A percentile compares a stretch with the other conserved stretches of the same genome.
phyloP scores from a whole-genome alignment of 2,113 vertebrate species.

The Bambusicola thoracicus region DNA sequence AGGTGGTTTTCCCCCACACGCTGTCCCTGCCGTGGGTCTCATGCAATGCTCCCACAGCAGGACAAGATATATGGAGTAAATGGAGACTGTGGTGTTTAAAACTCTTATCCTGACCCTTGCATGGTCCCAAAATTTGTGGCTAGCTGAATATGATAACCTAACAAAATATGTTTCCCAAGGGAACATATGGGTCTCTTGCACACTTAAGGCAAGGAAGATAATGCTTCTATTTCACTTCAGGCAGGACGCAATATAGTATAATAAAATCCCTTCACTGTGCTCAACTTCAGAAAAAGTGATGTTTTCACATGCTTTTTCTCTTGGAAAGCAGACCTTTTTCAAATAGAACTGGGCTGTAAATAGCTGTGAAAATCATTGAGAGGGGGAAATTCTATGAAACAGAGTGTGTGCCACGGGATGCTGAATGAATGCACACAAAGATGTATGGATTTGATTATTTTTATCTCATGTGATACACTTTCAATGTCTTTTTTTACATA shows the following conservation, averaged over 20 bases:
- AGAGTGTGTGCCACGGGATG: not conserved
- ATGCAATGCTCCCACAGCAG: fast-evolving
- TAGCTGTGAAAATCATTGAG: constrained; percentile 22
- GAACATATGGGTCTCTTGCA: fast-evolving
- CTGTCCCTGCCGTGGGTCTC: not conserved
- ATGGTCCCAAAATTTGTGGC: not conserved
- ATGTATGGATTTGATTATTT: not conserved
- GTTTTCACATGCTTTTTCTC: not conserved
- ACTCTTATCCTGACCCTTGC: not conserved
- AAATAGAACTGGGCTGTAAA: constrained; percentile 20
- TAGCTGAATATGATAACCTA: not conserved
- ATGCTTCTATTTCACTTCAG: not conserved
- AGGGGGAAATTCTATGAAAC: not conserved
- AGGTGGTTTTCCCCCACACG: not conserved
- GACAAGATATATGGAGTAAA: fast-evolving
- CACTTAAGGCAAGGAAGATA: not conserved
- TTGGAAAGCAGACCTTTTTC: not conserved
- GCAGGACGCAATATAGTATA: not conserved
- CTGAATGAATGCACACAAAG: not conserved
- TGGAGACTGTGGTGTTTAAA: fast-evolving
- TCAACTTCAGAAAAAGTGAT: not conserved
- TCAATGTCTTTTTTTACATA: not conserved
- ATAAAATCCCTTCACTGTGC: not conserved
- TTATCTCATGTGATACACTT: not conserved
- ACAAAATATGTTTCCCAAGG: not conserved